phyloP scores from a whole-genome alignment of 2,797 vertebrate species.

The Merluccius polli region DNA sequence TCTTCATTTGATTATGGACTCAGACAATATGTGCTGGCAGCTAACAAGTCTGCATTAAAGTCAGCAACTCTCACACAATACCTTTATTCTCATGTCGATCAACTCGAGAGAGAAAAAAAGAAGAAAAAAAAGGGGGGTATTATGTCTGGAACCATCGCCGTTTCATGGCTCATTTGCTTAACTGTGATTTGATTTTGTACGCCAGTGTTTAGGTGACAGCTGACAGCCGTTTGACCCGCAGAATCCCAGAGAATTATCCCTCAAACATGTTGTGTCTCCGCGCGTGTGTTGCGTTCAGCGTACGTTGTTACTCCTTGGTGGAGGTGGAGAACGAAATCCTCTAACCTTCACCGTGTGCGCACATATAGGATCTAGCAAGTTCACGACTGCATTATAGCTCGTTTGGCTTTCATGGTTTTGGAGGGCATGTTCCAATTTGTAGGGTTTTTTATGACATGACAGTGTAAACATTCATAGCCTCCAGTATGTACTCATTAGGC shows the following conservation, averaged over 20 bases:
- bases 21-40: constrained; percentile 71
- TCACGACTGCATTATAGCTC: constrained; percentile 22
- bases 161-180: constrained; percentile 76
- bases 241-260: constrained; percentile 36
- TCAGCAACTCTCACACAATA: constrained; percentile 77
- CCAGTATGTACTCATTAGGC: constrained; percentile 55
- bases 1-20: constrained; percentile 79
- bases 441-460: constrained; percentile 37
- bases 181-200: constrained; percentile 74
- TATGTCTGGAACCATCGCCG: constrained; percentile 69
- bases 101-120: too few species aligned
- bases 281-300: constrained; percentile 11
- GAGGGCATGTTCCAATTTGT: constrained; percentile 13
- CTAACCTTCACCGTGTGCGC: constrained; percentile 8
- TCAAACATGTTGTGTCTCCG: constrained; percentile 32
- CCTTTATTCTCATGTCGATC: constrained; percentile 67
- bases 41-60: constrained; percentile 76
- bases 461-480: constrained; percentile 57
- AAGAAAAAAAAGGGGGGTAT: constrained; percentile 71
- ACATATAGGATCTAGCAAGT: constrained; percentile 22
- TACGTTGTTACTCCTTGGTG: not conserved
- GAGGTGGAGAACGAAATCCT: not conserved
- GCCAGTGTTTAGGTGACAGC: constrained; percentile 63
- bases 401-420: constrained; percentile 26
- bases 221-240: constrained; percentile 56